These are phyloP conservation scores for Fragum fragum DNA, from an alignment of 2,888 invertebrate species.

Conservation along the genomic window DNA sequence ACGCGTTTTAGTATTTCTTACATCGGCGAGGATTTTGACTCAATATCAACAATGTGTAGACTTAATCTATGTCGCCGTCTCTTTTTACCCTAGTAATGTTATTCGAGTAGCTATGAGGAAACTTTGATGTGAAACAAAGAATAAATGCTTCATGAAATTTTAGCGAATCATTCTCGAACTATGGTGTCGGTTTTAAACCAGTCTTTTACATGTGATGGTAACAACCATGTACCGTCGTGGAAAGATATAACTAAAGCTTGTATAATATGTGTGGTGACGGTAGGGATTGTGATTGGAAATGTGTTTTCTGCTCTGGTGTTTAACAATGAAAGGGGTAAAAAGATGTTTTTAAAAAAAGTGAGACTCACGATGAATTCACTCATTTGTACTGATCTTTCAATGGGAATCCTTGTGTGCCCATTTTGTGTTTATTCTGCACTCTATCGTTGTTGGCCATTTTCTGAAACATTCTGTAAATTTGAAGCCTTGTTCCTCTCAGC, in stretches of 20 bases:
- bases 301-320: constrained; percentile 66
- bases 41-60: too few species aligned
- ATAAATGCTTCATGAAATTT: too few species aligned
- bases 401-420: constrained; percentile 65
- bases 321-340: constrained; percentile 48
- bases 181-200: constrained; percentile 54
- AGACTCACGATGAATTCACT: constrained; percentile 69
- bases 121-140: too few species aligned
- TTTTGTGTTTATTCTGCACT: constrained; percentile 67
- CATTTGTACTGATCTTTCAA: constrained; percentile 67
- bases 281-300: constrained; percentile 62
- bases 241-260: constrained; percentile 52
- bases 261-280: constrained; percentile 58
- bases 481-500: constrained; percentile 69
- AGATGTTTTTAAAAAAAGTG: constrained; percentile 59
- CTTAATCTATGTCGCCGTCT: too few species aligned
- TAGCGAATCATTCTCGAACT: not conserved
- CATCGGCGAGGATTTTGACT: too few species aligned
- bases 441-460: constrained; percentile 69
- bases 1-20: too few species aligned
- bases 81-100: too few species aligned
- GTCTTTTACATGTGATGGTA: constrained; percentile 54
- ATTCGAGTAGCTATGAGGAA: too few species aligned
- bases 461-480: constrained; percentile 65
- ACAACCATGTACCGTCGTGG: constrained; percentile 38